Conservation (phyloP, 2,113 vertebrate species). For the Chionis minor region DNA sequence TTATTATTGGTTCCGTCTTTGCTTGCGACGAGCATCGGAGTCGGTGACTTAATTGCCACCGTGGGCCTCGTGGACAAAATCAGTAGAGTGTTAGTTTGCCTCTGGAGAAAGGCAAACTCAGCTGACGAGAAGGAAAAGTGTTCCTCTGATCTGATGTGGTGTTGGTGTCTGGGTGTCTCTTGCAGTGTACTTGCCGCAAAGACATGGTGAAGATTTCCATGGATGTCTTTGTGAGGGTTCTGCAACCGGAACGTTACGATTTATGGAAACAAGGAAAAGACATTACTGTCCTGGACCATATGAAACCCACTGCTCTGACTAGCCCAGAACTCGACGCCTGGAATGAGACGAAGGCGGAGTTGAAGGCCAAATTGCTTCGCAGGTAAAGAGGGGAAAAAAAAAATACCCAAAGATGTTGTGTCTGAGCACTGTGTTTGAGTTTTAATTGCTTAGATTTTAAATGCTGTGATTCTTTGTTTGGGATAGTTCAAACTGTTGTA, state of each 20-base stretch:
- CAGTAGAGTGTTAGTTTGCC: background rate
- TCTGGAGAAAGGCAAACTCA: background rate
- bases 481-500: background rate
- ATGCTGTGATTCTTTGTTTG: accelerated
- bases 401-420: background rate
- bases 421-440: background rate
- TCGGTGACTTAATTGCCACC: too few species aligned
- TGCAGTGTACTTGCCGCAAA: slow-evolving; percentile 92
- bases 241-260: slow-evolving; percentile 93
- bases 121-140: background rate
- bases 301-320: slow-evolving; percentile 83
- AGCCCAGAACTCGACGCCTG: slow-evolving; percentile 89
- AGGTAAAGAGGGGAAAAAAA: slow-evolving; percentile 70
- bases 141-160: background rate
- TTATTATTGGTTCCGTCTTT: too few species aligned
- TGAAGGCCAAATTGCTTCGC: slow-evolving; percentile 82
- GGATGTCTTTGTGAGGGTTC: slow-evolving; percentile 94
- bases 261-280: slow-evolving; percentile 96
- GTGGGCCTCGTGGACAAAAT: accelerated
- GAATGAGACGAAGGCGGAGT: slow-evolving; percentile 81
- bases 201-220: slow-evolving; percentile 99
- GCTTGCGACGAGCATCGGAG: too few species aligned
- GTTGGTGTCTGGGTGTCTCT: background rate
- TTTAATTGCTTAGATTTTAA: background rate
- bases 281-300: slow-evolving; percentile 84